Percentiles rank a stretch among this genome's conserved stretches.
Conservation (phyloP, 2,113 vertebrate genomes). For the Madoqua kirkii region DNA sequence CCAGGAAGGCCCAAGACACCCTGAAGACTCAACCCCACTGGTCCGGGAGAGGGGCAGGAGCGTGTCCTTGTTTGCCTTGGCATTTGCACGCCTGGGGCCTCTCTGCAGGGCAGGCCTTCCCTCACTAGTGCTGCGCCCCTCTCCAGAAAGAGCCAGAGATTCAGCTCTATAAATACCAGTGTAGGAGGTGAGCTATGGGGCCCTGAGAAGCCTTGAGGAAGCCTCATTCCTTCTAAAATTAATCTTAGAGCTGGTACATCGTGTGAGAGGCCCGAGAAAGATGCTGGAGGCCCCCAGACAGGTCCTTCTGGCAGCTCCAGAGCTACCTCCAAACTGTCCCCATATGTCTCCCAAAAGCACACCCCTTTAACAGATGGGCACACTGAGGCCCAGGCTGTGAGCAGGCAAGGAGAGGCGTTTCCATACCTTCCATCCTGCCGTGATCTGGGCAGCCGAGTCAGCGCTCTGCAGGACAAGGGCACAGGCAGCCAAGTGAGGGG, state of each 20-base stretch:
- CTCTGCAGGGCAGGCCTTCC: background rate
- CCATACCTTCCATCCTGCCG: constrained; percentile 63
- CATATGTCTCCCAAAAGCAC: rapidly evolving
- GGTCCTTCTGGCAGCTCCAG: background rate
- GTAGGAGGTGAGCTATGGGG: background rate
- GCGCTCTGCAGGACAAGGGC: constrained; percentile 57
- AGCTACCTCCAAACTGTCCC: background rate
- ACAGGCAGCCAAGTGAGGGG: background rate
- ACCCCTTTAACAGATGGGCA: background rate
- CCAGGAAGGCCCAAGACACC: background rate
- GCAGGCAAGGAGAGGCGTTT: background rate
- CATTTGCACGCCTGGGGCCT: background rate
- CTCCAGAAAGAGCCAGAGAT: background rate
- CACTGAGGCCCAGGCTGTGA: background rate
- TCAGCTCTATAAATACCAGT: background rate
- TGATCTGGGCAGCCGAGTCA: background rate
- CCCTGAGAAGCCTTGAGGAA: background rate
- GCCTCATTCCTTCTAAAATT: background rate
- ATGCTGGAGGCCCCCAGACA: background rate
- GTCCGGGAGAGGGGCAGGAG: background rate
- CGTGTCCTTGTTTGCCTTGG: background rate
- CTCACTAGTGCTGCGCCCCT: background rate
- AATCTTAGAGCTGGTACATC: background rate
- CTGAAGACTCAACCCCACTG: background rate
- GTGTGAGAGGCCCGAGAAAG: background rate